These are phyloP conservation scores for Phenganax stokvisi DNA, from an alignment of 92 coral and sea anemone genomes.

Conservation along the genomic window DNA sequence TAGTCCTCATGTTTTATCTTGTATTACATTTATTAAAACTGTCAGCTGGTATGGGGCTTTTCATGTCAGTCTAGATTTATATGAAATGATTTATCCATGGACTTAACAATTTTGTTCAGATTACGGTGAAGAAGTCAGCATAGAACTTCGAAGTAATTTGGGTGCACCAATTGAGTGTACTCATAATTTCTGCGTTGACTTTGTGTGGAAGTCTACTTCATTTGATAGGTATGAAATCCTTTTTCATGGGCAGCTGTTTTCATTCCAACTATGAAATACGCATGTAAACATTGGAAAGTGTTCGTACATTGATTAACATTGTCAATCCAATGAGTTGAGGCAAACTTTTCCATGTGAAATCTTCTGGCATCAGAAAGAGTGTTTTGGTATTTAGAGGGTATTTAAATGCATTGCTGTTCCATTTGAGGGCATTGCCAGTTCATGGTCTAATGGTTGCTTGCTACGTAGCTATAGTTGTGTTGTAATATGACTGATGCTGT, in stretches of 20 bases:
- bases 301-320: too few relatives aligned
- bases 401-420: not conserved
- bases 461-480: too few relatives aligned
- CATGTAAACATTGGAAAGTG: too few relatives aligned
- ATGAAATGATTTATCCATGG: not conserved
- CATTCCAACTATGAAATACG: too few relatives aligned
- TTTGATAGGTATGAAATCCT: slow-evolving; percentile 72
- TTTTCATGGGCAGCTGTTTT: too few relatives aligned
- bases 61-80: not conserved
- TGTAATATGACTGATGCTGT: not conserved
- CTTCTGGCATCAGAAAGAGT: not conserved
- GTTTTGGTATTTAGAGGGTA: not conserved
- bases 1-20: not conserved
- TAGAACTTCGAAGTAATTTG: slow-evolving; percentile 89
- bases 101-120: slow-evolving; percentile 61
- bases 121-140: slow-evolving; percentile 99
- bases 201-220: slow-evolving; percentile 98
- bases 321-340: too few relatives aligned
- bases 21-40: not conserved
- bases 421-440: too few relatives aligned
- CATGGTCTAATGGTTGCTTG: too few relatives aligned
- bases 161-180: slow-evolving; percentile 98
- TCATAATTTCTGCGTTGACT: slow-evolving; percentile 97
- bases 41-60: not conserved
- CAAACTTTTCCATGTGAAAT: too few relatives aligned